Evolutionary conservation across 2,797 vertebrate species (phyloP).

Genomic region (Danio aesculapii): DNA sequence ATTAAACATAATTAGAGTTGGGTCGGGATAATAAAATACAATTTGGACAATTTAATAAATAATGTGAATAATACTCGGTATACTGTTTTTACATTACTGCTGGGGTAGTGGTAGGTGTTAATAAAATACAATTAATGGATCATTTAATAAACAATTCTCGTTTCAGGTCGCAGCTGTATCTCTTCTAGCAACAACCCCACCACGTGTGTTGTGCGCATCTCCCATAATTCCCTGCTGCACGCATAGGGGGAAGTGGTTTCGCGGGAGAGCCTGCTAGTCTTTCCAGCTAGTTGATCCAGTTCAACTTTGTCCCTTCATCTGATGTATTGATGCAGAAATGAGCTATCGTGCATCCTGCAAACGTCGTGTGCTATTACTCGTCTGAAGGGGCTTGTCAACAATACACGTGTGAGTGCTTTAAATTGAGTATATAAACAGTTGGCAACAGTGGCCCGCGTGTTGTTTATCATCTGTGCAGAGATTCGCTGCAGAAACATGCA

Average conservation of each 20-base stretch:
- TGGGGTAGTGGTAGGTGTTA: no score
- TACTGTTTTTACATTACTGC: no score
- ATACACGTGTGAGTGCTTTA: slow-evolving; percentile 3
- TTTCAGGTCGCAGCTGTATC: no score
- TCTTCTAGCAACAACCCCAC: no score
- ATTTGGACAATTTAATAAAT: no score
- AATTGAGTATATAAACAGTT: slow-evolving; percentile 50
- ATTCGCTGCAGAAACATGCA: slow-evolving; percentile 9
- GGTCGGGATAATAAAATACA: no score
- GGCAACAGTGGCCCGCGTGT: slow-evolving; percentile 42
- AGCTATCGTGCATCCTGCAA: neutral
- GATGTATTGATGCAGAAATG: neutral
- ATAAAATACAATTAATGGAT: no score
- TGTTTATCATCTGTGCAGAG: slow-evolving; percentile 40
- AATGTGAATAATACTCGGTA: no score
- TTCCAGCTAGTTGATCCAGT: neutral
- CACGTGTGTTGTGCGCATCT: neutral
- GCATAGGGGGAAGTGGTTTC: slow-evolving; percentile 51
- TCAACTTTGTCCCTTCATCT: neutral
- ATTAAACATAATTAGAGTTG: no score
- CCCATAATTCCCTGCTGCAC: slow-evolving; percentile 36
- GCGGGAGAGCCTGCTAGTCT: slow-evolving; percentile 23
- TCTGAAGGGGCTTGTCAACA: neutral
- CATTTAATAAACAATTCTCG: no score
- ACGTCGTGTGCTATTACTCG: neutral